Evolutionary conservation across 1,140 invertebrate species (phyloP).

Genomic region (Drosophila elegans): DNA sequence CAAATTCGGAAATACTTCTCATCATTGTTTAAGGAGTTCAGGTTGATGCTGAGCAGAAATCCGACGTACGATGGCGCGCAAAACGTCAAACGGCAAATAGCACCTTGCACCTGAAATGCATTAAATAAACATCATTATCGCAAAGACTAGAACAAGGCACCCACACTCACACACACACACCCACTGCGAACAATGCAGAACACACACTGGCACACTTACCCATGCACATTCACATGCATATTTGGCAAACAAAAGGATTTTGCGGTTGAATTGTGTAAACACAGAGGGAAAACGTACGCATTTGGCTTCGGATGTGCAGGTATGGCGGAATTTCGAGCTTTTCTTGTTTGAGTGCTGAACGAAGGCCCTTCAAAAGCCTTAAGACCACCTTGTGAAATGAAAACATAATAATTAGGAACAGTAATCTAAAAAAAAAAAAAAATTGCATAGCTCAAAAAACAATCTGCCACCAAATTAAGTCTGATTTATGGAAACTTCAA

Average conservation of each 20-base stretch:
- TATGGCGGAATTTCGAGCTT: constrained; percentile 14
- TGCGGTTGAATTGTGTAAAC: constrained; percentile 71
- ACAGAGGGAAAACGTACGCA: constrained; percentile 53
- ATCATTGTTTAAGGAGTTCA: constrained; percentile 6
- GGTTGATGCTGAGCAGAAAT: constrained; percentile 42
- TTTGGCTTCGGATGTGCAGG: constrained; percentile 39
- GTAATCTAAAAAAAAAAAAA: background rate
- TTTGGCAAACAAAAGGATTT: constrained; percentile 76
- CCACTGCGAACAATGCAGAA: constrained; percentile 31
- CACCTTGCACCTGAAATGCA: constrained; percentile 81
- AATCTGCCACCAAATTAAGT: no score
- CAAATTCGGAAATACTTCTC: background rate
- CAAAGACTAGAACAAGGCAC: constrained; percentile 63
- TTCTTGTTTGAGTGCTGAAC: background rate
- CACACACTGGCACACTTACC: constrained; percentile 19
- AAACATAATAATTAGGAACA: background rate
- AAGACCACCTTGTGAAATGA: background rate
- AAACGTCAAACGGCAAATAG: constrained; percentile 79
- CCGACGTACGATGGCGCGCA: constrained; percentile 58
- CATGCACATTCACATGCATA: constrained; percentile 33
- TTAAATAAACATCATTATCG: constrained; percentile 83
- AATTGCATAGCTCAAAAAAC: no score
- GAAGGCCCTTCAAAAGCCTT: background rate
- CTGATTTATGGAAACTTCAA: no score
- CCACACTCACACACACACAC: constrained; percentile 12